These are phyloP conservation scores for Excalfactoria chinensis DNA, from an alignment of 2,113 vertebrate species.

Conservation along the genomic window DNA sequence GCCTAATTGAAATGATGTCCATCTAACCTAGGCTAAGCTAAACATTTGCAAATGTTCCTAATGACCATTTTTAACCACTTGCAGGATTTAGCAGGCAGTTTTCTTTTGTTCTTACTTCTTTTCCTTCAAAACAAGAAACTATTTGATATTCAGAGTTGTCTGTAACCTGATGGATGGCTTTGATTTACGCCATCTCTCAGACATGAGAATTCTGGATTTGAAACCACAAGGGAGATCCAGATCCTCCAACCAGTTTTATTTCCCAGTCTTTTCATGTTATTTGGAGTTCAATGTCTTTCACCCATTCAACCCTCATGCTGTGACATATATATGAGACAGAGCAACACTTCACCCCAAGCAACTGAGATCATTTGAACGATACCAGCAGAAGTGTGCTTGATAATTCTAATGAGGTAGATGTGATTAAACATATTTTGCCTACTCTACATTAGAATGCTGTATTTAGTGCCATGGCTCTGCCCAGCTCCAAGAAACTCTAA, in stretches of 20 bases:
- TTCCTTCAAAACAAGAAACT: background rate
- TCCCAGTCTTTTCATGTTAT: background rate
- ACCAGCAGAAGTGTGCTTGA: background rate
- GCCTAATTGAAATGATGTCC: background rate
- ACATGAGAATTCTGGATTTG: background rate
- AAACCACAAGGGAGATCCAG: background rate
- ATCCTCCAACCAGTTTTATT: background rate
- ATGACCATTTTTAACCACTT: background rate
- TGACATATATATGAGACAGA: background rate
- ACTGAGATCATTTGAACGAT: background rate
- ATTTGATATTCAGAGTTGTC: background rate
- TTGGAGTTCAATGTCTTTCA: background rate
- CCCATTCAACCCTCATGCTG: background rate
- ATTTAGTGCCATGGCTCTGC: background rate
- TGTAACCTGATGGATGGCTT: background rate
- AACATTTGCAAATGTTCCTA: background rate
- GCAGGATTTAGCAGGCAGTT: background rate
- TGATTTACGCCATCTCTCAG: background rate
- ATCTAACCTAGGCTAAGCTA: background rate
- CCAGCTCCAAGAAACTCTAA: background rate
- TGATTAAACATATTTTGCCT: background rate
- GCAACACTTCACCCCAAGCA: rapidly evolving
- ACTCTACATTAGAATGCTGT: rapidly evolving
- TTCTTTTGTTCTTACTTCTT: background rate
- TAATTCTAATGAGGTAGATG: background rate